Evolutionary conservation across 2,113 vertebrate species (phyloP), one percentile per base, ranked within the genome.

Genomic region (Dolichotis patagonum): DNA sequence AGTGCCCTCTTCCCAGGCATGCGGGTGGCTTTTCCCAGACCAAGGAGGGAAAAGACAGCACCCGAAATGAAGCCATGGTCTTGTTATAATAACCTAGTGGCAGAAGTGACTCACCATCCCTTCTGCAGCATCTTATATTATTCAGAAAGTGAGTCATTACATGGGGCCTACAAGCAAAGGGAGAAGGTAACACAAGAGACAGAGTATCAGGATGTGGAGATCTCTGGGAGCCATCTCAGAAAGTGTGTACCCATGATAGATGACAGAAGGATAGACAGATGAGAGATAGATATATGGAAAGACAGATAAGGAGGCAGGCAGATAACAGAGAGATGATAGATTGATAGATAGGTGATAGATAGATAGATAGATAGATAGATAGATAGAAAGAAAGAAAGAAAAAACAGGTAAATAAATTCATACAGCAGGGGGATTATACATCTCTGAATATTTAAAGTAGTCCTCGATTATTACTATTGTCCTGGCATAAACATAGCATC

Each of bases 91-190:
- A 80, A 46, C 41, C 58, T 63, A 52, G 43, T 54, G 46, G 62
- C 84, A 4, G 38, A 58, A 78, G 46, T 32, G 63, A n/a, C 8
- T 24, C 12, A 9, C 30, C 86, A 46, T 85, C 71, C 26, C 60
- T 82, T 85, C 86, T 13, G 17, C 38, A 69, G 69, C 9, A 14
- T n/a, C 69, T 69, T 67, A 16, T 35, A 35, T 58, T 58, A 5
- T 84, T 85, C 52, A 65, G 32, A 56, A 83, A 89, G 52, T 52
- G 43, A 96, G 46, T 83, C 65, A 78, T 71, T 95, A 14, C 43
- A n/a, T 1, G 54, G 16, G 56, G 63, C 13, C 52, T 41, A 35
- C 58, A 77, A 28, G 35, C 49, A 38, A 43, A 78, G 5, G 41
- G 65, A 80, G 7, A 58, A 19, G 35, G 63, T 38, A 6, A 63